Evolutionary conservation across 2,888 invertebrate species (phyloP).

Genomic region (Chirona hameri): DNA sequence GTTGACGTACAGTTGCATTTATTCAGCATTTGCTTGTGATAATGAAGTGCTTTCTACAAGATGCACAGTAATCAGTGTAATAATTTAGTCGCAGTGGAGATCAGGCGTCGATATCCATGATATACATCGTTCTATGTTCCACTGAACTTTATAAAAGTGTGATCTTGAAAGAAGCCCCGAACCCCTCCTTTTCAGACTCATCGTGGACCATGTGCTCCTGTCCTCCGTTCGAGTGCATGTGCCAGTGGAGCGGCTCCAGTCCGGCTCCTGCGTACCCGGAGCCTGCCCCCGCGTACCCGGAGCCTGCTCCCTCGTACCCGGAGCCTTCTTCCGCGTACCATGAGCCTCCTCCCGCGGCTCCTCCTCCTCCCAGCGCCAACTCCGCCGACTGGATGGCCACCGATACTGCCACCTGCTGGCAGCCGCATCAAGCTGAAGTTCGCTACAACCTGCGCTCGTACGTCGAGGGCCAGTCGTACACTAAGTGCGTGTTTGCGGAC

Average conservation of each 20-base stretch:
- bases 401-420: conserved; percentile 2
- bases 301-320: too few relatives aligned
- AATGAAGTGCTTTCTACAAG: too few relatives aligned
- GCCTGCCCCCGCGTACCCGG: too few relatives aligned
- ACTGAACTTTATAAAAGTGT: too few relatives aligned
- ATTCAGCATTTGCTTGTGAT: too few relatives aligned
- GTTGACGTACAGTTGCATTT: too few relatives aligned
- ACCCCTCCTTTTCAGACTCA: background rate
- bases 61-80: too few relatives aligned
- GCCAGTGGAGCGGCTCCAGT: conserved; percentile 3
- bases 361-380: background rate
- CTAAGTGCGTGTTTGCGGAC: background rate
- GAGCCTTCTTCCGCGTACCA: too few relatives aligned
- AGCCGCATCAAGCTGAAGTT: background rate
- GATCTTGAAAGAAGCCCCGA: too few relatives aligned
- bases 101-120: too few relatives aligned
- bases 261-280: background rate
- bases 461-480: background rate
- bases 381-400: background rate
- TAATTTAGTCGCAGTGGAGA: too few relatives aligned
- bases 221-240: conserved; percentile 11
- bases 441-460: background rate
- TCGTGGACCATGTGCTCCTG: conserved; percentile 8
- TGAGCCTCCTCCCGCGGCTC: background rate
- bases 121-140: too few relatives aligned